Percentiles rank a stretch among this genome's conserved stretches.
Conservation (phyloP, 2,113 vertebrate genomes). For the Notechis scutatus region DNA sequence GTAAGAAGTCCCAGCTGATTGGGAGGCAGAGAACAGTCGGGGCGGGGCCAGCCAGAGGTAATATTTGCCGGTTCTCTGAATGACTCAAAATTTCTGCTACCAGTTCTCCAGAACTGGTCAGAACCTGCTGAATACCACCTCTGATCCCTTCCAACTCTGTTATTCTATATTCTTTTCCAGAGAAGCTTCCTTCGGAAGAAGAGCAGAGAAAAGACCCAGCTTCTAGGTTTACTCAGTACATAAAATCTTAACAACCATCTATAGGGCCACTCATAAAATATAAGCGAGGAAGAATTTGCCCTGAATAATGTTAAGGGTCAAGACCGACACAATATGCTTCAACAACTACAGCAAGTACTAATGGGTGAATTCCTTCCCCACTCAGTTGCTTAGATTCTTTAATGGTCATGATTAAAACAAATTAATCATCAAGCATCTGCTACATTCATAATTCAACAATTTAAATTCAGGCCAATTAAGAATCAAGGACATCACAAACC, state of each 20-base stretch:
- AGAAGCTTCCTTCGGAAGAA: not conserved
- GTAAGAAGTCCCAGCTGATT: too few species aligned
- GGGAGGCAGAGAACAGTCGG: too few species aligned
- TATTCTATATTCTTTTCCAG: not conserved
- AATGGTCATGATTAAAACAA: not conserved
- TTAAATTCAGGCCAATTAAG: not conserved
- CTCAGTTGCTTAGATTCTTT: not conserved
- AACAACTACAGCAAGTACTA: not conserved
- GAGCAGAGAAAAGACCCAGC: not conserved
- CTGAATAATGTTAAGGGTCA: not conserved
- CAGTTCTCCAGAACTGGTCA: too few species aligned
- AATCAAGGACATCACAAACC: not conserved
- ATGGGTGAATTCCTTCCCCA: not conserved
- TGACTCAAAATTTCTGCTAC: too few species aligned
- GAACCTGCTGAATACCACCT: too few species aligned
- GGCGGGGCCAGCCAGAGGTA: too few species aligned
- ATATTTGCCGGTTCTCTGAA: too few species aligned
- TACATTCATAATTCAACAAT: not conserved
- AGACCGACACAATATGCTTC: not conserved
- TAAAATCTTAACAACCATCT: not conserved
- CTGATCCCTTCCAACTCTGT: not conserved
- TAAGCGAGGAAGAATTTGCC: not conserved
- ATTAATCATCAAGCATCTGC: not conserved
- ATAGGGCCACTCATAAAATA: not conserved
- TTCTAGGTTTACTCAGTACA: not conserved